Conservation (phyloP, 2,797 vertebrate species). For the Sternotherus odoratus region DNA sequence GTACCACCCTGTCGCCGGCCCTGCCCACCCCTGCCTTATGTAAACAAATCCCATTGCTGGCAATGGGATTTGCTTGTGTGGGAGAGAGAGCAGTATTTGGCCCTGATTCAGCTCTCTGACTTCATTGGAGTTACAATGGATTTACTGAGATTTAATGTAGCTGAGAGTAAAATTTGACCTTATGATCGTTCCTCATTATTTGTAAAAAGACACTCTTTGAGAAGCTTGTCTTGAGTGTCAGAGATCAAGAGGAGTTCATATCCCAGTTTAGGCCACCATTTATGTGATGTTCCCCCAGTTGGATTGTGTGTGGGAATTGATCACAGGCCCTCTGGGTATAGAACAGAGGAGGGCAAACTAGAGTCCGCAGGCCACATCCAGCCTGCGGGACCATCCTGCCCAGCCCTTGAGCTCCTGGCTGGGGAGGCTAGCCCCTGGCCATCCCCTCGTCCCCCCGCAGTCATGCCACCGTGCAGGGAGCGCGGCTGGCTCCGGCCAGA, state of each 20-base stretch:
- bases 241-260: background rate
- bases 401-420: no score
- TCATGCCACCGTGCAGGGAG: no score
- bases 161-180: background rate
- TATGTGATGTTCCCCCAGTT: background rate
- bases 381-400: no score
- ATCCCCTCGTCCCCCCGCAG: no score
- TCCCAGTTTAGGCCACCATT: background rate
- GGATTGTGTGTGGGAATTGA: background rate
- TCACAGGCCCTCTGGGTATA: background rate
- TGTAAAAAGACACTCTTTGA: background rate
- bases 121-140: background rate
- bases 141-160: background rate
- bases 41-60: fast-evolving
- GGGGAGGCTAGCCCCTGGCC: no score
- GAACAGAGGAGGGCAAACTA: background rate
- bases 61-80: background rate
- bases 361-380: no score
- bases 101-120: background rate
- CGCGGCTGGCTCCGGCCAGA: no score
- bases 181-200: background rate
- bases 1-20: no score
- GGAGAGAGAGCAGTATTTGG: background rate
- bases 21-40: no score
- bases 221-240: background rate